Base-by-base conservation (phyloP, 2,888 invertebrate species). In the Nematopogon swammerdamellus region DNA sequence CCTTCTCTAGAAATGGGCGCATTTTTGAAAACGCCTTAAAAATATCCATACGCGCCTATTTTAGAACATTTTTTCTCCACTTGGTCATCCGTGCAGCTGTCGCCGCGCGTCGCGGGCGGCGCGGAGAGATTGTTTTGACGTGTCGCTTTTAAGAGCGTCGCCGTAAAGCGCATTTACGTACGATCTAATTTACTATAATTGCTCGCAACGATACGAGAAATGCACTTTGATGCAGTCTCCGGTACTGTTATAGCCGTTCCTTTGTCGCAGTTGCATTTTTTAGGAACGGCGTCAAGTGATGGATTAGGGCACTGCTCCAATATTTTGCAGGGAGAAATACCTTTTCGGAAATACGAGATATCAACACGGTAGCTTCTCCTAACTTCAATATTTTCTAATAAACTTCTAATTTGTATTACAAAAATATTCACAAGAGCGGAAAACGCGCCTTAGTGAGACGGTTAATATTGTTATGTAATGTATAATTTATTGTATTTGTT, bases 101-200 rank as follows among this genome's bases (percentile, higher is more conserved):
- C 46, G 46, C 14, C n/a, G n/a, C 44, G 30, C 50, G 45, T 54
- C 52, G 20, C 47, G 42, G 48, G 16, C 18, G 18, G 19, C 19
- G 18, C 44, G 20, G 36, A 51, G 45, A 54, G 51, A 60, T 62
- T 68, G 66, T 63, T 65, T 57, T 65, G 67, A 68, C 67, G 57
- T 49, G 25, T 48, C 59, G 54, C 58, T 60, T 61, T 61, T 57
- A 58, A 54, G 52, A 18, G 30, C 2, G 36, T 36, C 17, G 18
- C 17, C 47, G 30, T 47, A 18, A 11, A 45, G 46, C 14, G 36
- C 36, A 14, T 36, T 25, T 14, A 14, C 14, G 36, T 36, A 36
- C 36, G 14, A 6, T 36, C 36, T 36, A 36, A 36, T 36, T 36
- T 36, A 36, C 36, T 14, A 36, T 36, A 36, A 36, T 36, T 36